These are phyloP conservation scores for Spilarctia lutea DNA, from an alignment of 2,888 invertebrate species.

Conservation along the genomic window DNA sequence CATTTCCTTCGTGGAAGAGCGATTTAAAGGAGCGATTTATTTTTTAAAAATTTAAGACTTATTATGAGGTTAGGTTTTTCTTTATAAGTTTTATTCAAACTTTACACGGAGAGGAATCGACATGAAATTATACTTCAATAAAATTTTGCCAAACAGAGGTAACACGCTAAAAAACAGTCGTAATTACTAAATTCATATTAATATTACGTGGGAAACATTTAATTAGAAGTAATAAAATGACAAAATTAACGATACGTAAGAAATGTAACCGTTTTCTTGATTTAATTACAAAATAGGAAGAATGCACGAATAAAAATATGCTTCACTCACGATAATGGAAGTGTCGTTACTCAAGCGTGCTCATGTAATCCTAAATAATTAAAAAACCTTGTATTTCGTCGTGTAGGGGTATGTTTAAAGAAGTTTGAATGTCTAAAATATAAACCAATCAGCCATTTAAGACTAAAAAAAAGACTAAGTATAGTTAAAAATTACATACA, in stretches of 20 bases:
- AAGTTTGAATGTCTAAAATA: too few species aligned
- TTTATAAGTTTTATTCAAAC: too few species aligned
- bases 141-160: too few species aligned
- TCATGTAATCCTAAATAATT: background rate
- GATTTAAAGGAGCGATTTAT: too few species aligned
- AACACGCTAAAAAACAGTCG: background rate
- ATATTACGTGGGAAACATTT: conserved; percentile 1
- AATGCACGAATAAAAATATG: background rate
- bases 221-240: background rate
- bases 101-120: background rate
- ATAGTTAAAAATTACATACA: too few species aligned
- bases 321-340: background rate
- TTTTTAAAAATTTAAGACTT: too few species aligned
- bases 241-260: background rate
- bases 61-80: too few species aligned
- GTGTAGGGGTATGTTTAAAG: background rate
- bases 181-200: background rate
- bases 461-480: too few species aligned
- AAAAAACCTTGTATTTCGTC: background rate
- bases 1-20: too few species aligned
- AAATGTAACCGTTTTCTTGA: background rate
- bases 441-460: too few species aligned
- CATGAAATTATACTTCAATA: too few species aligned
- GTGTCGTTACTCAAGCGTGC: background rate
- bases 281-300: background rate